These are phyloP conservation scores for Tipula vernalis DNA, from an alignment of 2,888 invertebrate species.

Conservation along the genomic window DNA sequence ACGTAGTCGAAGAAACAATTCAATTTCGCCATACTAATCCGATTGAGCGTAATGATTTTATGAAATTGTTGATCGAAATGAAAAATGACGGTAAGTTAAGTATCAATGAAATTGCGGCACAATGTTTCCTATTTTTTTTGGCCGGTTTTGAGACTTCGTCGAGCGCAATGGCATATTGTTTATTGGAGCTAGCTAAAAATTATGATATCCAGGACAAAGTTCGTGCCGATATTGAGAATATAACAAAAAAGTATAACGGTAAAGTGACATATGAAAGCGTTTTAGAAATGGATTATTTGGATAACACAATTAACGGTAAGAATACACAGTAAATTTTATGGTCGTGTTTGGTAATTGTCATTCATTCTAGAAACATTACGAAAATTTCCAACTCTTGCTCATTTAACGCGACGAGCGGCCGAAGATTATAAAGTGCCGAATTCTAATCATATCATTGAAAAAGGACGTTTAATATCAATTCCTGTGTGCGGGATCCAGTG, in stretches of 20 bases:
- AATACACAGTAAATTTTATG: background rate
- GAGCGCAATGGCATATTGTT: background rate
- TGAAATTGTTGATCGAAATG: background rate
- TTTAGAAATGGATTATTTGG: conserved; percentile 28
- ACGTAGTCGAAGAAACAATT: background rate
- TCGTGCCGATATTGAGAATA: background rate
- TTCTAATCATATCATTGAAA: conserved; percentile 24
- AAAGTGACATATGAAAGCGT: conserved; percentile 31
- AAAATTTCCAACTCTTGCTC: conserved; percentile 33
- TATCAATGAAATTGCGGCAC: background rate
- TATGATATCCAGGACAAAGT: background rate
- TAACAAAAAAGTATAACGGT: conserved; percentile 16
- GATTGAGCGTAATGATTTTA: background rate
- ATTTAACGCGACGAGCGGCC: conserved; percentile 27
- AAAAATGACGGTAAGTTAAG: conserved; percentile 18
- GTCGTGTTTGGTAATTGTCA: background rate
- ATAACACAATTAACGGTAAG: background rate
- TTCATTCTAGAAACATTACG: conserved; percentile 33
- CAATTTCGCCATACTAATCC: background rate
- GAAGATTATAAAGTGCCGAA: conserved; percentile 27
- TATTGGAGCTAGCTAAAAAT: background rate
- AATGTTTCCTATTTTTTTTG: background rate
- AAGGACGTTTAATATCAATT: conserved; percentile 26
- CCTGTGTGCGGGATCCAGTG: conserved; percentile 32
- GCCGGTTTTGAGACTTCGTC: conserved; percentile 6